phyloP scores from a whole-genome alignment of 2,888 invertebrate genomes.

The Tetanocera ferruginea region DNA sequence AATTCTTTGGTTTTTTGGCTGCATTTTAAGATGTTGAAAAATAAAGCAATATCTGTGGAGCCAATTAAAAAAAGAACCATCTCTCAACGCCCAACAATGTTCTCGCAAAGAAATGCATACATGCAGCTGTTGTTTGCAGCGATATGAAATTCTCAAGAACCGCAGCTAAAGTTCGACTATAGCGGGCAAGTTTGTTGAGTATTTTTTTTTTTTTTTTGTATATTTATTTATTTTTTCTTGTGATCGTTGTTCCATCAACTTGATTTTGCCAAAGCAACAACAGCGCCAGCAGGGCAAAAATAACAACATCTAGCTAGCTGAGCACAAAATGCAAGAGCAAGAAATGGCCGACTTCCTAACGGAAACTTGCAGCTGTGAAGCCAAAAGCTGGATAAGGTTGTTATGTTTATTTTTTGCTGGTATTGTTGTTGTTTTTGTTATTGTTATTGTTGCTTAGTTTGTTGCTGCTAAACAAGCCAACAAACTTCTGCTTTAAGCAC shows the following conservation, averaged over 20 bases:
- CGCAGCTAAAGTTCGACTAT: neutral
- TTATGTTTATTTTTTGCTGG: neutral
- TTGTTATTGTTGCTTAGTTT: constrained; percentile 28
- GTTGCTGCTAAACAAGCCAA: constrained; percentile 1
- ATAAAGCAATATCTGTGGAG: neutral
- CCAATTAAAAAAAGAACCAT: constrained; percentile 9
- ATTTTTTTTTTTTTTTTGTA: constrained; percentile 1
- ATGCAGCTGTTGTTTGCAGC: neutral
- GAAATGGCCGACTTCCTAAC: neutral
- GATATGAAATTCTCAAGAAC: neutral
- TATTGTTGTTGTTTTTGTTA: constrained; percentile 21
- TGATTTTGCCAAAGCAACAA: neutral
- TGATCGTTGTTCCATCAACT: neutral
- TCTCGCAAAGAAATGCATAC: too few relatives aligned
- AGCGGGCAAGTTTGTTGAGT: neutral
- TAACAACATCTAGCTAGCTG: neutral
- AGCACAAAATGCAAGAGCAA: neutral
- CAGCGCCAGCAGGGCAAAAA: neutral
- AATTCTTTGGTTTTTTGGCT: neutral
- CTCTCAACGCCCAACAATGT: too few relatives aligned
- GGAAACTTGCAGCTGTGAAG: constrained; percentile 28
- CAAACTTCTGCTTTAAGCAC: constrained; percentile 8
- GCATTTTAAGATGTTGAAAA: neutral
- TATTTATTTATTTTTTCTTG: neutral
- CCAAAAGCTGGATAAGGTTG: neutral